Evolutionary conservation across 2,797 vertebrate species (phyloP), one percentile per base, ranked within the genome.

Genomic region (Hemibagrus guttatus): DNA sequence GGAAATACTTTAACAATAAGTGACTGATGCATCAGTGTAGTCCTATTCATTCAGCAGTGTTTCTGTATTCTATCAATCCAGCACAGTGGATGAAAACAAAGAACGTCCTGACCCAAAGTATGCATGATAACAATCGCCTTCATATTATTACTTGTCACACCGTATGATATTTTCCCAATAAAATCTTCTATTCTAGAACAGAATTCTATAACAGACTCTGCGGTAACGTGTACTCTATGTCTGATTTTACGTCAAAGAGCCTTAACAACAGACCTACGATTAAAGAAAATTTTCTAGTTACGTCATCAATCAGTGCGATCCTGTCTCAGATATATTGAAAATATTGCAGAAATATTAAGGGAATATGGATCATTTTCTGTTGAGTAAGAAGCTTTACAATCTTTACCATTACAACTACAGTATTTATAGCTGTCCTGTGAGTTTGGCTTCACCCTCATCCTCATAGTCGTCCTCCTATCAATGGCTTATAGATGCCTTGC

Each of bases 1-100:
- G 85, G 58, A 87, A 83, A 85, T 86, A 81, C 82, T 89, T 84
- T 79, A 86, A 87, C 28, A 72, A 87, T 89, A 81, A 86, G 75
- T 75, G 72, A 86, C 86, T 84, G 84, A 46, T 76, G 63, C 71
- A 46, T 83, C 19, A 75, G 39, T 84, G 66, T 26, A 63, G 64
- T 59, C 42, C 76, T 46, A 68, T 84, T 78, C 76, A 78, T 52
- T 81, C 42, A 28, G 23, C 17, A 28, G 63, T 39, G 68, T 59
- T 81, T 74, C n/a, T 68, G 81, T 64, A 39, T 58, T 35, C 87
- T 58, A 69, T 59, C 19, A 58, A 83, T 49, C 84, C 84, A 76
- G 64, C n/a, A 26, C 69, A 81, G 1, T 58, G 56, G 81, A 63
- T 16, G 28, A 79, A 86, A 7, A 75, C 72, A 64, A 84, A 86